Evolutionary conservation across 2,113 vertebrate genomes (phyloP), one percentile per base, ranked within the genome.

Genomic region (Halcyon senegalensis): DNA sequence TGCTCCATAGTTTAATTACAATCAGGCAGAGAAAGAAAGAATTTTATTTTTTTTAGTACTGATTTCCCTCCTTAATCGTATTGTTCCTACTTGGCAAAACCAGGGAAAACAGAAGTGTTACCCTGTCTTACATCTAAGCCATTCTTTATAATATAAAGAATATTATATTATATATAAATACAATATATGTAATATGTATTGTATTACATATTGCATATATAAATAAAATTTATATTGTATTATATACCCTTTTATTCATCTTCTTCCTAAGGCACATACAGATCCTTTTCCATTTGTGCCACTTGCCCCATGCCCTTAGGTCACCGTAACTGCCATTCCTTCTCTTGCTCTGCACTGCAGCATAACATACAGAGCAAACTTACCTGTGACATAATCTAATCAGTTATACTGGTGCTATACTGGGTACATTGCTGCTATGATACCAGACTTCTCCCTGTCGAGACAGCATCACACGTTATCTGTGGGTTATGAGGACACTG

Each of bases 281-380:
- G 31, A 93, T 9, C 5, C 46, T 63, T 27, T n/a, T 21, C n/a
- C 20, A 27, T 67, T 79, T 43, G 4, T 58, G 13, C 13, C 13
- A 2, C 25, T 90, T 85, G 3, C 18, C 7, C 23, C 21, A 10
- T 6, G 8, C 27, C 48, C 11, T 68, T 46, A 82, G 35, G 55
- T 37, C 37, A 53, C 31, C 2, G 1, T 20, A 39, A 55, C 20
- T 56, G 27, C 24, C 1, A 1, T 55, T 76, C 58, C 37, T 87
- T 43, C 59, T 39, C 43, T 44, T 19, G 12, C 21, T 76, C n/a
- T 60, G 48, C 10, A n/a, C 13, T 63, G 72, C 3, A 35, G 4
- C 4, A 1, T 11, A 53, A 64, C 20, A 16, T 6, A 60, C 0
- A 1, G 43, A 37, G 19, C 19, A 60, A 46, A 27, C 4, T 56